Conservation (phyloP, 2,113 vertebrate species). For the Onychostruthus taczanowskii region DNA sequence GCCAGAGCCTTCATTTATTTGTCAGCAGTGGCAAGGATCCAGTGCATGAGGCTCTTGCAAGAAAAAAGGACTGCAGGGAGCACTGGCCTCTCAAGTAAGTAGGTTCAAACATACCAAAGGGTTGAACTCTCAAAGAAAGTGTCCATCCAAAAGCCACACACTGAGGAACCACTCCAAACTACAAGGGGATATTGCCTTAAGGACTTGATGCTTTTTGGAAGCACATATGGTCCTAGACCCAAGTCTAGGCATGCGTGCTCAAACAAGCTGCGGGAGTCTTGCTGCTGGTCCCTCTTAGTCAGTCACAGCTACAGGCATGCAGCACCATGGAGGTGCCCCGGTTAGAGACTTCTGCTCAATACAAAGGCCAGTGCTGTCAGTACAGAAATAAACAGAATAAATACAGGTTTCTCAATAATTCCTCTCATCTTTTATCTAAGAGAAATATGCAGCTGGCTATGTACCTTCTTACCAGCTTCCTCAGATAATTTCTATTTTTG, state of each 20-base stretch:
- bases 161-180: not conserved
- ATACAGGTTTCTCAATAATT: not conserved
- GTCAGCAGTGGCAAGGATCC: not conserved
- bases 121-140: not conserved
- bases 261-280: not conserved
- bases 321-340: not conserved
- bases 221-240: not conserved
- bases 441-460: not conserved
- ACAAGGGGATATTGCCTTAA: fast-evolving
- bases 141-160: fast-evolving
- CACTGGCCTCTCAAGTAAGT: not conserved
- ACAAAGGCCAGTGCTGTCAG: not conserved
- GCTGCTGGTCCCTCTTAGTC: not conserved
- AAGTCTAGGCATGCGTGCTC: not conserved
- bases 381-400: not conserved
- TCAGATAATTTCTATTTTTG: not conserved
- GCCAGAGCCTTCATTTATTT: conserved; percentile 38
- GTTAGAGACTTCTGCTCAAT: not conserved
- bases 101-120: not conserved
- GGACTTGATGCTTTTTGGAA: not conserved
- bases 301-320: not conserved
- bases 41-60: not conserved
- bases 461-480: not conserved
- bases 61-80: not conserved
- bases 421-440: not conserved